Evolutionary conservation across 2,888 invertebrate genomes (phyloP), one percentile per base, ranked within the genome.

Genomic region (Lepidochrysops patricia): DNA sequence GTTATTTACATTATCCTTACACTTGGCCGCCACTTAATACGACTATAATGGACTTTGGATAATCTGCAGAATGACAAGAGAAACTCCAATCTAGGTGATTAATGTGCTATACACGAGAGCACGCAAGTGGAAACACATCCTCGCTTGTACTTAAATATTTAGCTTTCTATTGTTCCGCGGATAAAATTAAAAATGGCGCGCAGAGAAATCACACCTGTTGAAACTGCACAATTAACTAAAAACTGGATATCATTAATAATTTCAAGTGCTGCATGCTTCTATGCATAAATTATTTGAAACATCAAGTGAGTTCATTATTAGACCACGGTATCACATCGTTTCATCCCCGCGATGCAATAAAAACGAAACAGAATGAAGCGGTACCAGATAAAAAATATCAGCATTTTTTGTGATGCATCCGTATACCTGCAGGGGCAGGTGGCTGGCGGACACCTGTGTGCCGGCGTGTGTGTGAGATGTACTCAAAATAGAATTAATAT

Each of bases 81-180:
- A 54, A 54, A 54, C 32, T 29, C 50, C 9, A 19, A 29, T 19
- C 19, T 23, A 9, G 19, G 23, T 43, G 54, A 54, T 32, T 27
- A 54, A 54, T 54, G 54, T 54, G 19, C 27, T 15, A 29, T 15
- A 29, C 29, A 29, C 4, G 7, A 54, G 29, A 13, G 19, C 54
- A 54, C 54, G 54, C 54, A 23, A 13, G 32, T 54, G 54, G 54
- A 54, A 54, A 54, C 54, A 52, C 52, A 29, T 32, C 54, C 54
- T 19, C 54, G 32, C 3, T 54, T 13, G 15, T 52, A 32, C 29
- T 54, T 54, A 54, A 54, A 32, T 54, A 54, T 54, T 54, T 54
- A 29, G 29, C 54, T 54, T 29, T 54, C 50, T 50, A 26, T 26
- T 50, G 50, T 15, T 54, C 32, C 19, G 29, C 32, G 32, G 27